Evolutionary conservation across 2,113 vertebrate genomes (phyloP).

Genomic region (Chaetura pelagica): DNA sequence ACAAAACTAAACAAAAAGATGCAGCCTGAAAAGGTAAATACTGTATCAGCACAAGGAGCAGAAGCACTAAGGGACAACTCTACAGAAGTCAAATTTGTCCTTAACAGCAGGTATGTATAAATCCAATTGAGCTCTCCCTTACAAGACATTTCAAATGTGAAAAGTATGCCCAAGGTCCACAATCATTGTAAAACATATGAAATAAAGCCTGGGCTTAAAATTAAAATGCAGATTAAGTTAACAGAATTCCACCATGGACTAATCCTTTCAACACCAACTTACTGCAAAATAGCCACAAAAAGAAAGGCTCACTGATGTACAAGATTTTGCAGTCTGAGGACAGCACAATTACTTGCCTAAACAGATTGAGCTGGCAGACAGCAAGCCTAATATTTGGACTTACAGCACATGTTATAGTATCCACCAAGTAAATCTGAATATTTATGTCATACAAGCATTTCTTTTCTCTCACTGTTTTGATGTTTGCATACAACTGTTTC

Average conservation of each 20-base stretch:
- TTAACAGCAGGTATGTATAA: not conserved
- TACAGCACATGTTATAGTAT: not conserved
- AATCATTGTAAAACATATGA: fast-evolving
- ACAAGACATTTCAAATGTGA: not conserved
- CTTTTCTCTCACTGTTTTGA: not conserved
- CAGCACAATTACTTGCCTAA: not conserved
- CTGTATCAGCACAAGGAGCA: not conserved
- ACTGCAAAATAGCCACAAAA: not conserved
- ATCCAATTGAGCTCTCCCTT: not conserved
- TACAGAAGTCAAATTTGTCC: not conserved
- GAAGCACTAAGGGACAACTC: not conserved
- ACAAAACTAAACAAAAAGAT: too few relatives aligned
- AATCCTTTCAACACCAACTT: not conserved
- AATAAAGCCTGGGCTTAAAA: not conserved
- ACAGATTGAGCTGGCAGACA: not conserved
- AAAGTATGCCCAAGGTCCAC: not conserved
- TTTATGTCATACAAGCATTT: not conserved
- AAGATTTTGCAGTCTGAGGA: not conserved
- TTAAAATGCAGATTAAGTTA: not conserved
- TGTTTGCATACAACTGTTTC: not conserved
- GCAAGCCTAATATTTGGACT: not conserved
- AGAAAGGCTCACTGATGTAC: not conserved
- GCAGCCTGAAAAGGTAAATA: not conserved
- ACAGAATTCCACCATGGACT: not conserved
- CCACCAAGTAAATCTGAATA: not conserved